These are phyloP conservation scores for Eurystomus glaucurus DNA, from an alignment of 2,797 vertebrate species.

Conservation along the genomic window DNA sequence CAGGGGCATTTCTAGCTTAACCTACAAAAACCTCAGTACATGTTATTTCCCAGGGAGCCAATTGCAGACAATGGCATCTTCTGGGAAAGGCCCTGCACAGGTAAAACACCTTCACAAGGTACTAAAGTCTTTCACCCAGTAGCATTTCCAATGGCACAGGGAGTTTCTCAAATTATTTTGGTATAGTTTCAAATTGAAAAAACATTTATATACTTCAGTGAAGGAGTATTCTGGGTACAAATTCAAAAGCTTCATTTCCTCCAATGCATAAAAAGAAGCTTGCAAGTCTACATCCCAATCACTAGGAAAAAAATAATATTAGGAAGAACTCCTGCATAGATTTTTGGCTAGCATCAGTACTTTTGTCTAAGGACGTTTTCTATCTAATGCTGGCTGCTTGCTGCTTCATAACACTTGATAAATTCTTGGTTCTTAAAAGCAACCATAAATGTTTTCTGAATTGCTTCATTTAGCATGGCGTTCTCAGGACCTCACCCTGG, in stretches of 20 bases:
- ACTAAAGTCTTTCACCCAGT: background rate
- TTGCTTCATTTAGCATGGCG: constrained; percentile 73
- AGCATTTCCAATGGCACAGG: background rate
- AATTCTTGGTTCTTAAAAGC: constrained; percentile 78
- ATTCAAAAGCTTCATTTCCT: constrained; percentile 52
- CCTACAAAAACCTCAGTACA: background rate
- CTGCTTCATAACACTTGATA: constrained; percentile 77
- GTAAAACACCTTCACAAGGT: constrained; percentile 12
- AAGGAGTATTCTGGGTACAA: constrained; percentile 56
- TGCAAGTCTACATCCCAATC: constrained; percentile 46
- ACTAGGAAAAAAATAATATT: background rate
- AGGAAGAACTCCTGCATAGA: constrained; percentile 54
- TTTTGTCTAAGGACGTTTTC: constrained; percentile 69
- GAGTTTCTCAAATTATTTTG: constrained; percentile 30
- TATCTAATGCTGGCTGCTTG: constrained; percentile 54
- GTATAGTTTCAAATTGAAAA: constrained; percentile 20
- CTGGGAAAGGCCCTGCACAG: background rate
- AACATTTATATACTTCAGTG: constrained; percentile 37
- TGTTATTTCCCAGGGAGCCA: background rate
- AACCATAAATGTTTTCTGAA: constrained; percentile 73
- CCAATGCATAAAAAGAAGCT: constrained; percentile 10
- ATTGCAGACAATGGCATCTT: background rate
- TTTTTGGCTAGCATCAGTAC: constrained; percentile 64
- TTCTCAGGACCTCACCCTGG: constrained; percentile 41
- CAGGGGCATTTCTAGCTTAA: background rate